Evolutionary conservation across 2,797 vertebrate species (phyloP).

Genomic region (Myotis planiceps): DNA sequence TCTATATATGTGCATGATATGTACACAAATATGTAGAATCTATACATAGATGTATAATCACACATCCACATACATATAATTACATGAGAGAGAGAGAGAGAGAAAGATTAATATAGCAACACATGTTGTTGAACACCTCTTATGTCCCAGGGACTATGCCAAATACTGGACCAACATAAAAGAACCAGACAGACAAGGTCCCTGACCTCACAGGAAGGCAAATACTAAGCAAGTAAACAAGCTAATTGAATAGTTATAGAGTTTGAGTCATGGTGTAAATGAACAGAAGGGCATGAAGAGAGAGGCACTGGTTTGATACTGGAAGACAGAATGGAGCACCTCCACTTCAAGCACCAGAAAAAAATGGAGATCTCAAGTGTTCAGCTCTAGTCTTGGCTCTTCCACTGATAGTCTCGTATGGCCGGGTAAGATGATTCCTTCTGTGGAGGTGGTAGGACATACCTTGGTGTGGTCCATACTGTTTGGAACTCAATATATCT

Average conservation of each 20-base stretch:
- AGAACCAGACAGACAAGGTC: neutral
- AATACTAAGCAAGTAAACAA: neutral
- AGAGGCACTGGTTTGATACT: no score
- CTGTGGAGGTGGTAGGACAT: neutral
- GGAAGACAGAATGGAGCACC: neutral
- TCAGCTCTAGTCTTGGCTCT: neutral
- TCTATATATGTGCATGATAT: neutral
- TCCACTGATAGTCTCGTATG: neutral
- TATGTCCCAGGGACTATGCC: neutral
- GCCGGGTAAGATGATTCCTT: neutral
- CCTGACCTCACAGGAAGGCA: neutral
- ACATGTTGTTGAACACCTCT: neutral
- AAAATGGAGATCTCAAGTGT: neutral
- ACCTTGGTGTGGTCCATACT: neutral
- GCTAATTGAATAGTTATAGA: neutral
- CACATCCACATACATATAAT: neutral
- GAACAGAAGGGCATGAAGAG: neutral
- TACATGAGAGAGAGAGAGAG: neutral
- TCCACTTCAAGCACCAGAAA: neutral
- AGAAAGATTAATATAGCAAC: neutral
- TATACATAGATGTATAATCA: neutral
- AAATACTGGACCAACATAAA: neutral
- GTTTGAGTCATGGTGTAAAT: neutral
- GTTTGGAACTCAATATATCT: neutral
- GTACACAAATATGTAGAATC: neutral